A percentile compares a stretch with the other conserved stretches of the same genome.
Evolutionary conservation across 2,797 vertebrate genomes (phyloP).

Genomic region (Furcifer pardalis): DNA sequence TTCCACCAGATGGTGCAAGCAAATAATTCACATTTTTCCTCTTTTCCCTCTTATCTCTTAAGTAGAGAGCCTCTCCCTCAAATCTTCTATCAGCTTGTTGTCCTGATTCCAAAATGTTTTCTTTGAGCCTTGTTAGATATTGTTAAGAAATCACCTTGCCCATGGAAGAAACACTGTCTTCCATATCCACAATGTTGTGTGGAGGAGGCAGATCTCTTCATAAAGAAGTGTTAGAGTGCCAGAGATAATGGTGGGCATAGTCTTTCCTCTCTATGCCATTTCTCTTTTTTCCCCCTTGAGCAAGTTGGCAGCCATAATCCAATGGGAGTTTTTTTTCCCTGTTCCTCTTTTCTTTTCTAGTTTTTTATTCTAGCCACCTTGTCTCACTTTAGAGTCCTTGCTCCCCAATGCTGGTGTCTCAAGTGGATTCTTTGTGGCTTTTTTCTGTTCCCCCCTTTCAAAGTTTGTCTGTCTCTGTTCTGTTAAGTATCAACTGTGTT

Average conservation of each 20-base stretch:
- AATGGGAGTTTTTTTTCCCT: not conserved
- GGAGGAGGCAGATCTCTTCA: not conserved
- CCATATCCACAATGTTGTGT: not conserved
- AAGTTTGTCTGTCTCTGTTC: not conserved
- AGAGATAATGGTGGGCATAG: not conserved
- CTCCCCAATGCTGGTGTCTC: not conserved
- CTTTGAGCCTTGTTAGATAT: not conserved
- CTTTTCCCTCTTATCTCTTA: not conserved
- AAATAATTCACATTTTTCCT: conserved; percentile 56
- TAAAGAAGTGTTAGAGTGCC: not conserved
- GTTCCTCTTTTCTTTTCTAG: not conserved
- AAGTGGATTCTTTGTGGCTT: not conserved
- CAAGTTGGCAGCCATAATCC: not conserved
- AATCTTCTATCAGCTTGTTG: not conserved
- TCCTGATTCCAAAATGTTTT: not conserved
- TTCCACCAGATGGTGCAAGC: conserved; percentile 66
- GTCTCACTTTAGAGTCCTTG: not conserved
- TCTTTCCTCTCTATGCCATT: not conserved
- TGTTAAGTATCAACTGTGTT: not conserved
- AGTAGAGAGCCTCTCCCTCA: not conserved
- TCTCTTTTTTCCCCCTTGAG: not conserved
- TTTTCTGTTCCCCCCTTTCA: not conserved
- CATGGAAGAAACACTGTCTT: not conserved
- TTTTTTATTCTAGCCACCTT: not conserved
- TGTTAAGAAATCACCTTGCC: not conserved